Percentiles rank a stretch among this genome's conserved stretches.
These are phyloP conservation scores for Lasioglossum oenotherae DNA, from an alignment of 2,888 invertebrate species.

Conservation along the genomic window DNA sequence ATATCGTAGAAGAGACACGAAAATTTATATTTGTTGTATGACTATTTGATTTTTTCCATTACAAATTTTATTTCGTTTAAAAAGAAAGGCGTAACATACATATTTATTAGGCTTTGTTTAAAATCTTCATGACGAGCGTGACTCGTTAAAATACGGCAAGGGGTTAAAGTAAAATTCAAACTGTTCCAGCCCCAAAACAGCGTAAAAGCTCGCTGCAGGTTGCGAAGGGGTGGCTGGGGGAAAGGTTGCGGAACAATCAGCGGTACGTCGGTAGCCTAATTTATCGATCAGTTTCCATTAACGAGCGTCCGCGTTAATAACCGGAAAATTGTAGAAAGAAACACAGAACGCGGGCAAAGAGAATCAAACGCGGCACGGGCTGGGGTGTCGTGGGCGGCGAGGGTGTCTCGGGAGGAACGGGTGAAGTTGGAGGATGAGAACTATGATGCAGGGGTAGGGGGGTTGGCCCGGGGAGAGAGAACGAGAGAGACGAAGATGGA, in stretches of 20 bases:
- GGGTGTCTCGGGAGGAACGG: constrained; percentile 31
- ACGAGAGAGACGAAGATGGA: not conserved
- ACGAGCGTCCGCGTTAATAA: constrained; percentile 64
- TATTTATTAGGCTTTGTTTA: too few species aligned
- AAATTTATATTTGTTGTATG: too few species aligned
- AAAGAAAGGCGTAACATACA: too few species aligned
- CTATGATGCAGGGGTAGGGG: constrained; percentile 8
- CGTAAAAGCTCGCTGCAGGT: not conserved
- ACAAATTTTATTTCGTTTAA: too few species aligned
- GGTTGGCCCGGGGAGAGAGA: not conserved
- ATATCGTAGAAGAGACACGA: too few species aligned
- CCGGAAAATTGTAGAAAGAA: constrained; percentile 59
- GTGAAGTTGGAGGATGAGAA: constrained; percentile 31
- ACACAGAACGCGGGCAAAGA: constrained; percentile 51
- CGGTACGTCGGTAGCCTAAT: constrained; percentile 30
- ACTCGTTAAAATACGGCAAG: too few species aligned
- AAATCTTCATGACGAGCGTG: too few species aligned
- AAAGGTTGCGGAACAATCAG: not conserved
- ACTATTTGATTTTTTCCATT: too few species aligned
- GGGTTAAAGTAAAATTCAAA: not conserved
- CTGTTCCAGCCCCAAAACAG: not conserved
- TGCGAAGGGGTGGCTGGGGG: not conserved
- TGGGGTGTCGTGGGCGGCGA: constrained; percentile 43
- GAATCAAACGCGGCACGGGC: constrained; percentile 49
- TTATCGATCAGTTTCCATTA: constrained; percentile 50